Conservation (phyloP, 2,797 vertebrate genomes). For the Megaceryle alcyon region DNA sequence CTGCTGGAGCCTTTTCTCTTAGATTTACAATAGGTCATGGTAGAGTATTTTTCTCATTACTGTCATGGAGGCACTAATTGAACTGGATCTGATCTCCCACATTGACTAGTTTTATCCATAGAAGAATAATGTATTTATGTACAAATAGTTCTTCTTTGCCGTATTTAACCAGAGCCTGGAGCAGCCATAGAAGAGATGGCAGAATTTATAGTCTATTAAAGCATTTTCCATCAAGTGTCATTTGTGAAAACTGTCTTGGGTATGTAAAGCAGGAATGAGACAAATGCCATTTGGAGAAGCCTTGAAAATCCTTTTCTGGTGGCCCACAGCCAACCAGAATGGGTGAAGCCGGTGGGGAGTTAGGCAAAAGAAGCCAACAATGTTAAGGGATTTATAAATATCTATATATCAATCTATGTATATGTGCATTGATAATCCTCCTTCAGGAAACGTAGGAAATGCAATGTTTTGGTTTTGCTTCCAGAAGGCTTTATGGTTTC, state of each 20-base stretch:
- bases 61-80: constrained; percentile 40
- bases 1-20: constrained; percentile 51
- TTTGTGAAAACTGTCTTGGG: neutral
- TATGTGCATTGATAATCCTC: neutral
- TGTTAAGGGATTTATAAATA: neutral
- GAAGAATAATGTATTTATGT: constrained; percentile 1
- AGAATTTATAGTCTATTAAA: constrained; percentile 21
- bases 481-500: neutral
- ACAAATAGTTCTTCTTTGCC: constrained; percentile 19
- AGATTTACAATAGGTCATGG: constrained; percentile 34
- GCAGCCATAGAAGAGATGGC: neutral
- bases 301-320: neutral
- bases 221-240: neutral
- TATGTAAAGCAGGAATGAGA: neutral
- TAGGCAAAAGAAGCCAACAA: neutral
- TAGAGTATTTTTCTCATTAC: constrained; percentile 44
- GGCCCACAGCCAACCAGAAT: neutral
- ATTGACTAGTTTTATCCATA: neutral
- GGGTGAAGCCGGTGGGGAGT: neutral
- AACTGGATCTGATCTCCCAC: constrained; percentile 21
- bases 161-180: constrained; percentile 14
- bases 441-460: neutral
- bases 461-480: neutral
- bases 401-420: fast-evolving
- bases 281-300: neutral